phyloP scores from a whole-genome alignment of 1,140 invertebrate species.

The Macrocentrus cingulum region DNA sequence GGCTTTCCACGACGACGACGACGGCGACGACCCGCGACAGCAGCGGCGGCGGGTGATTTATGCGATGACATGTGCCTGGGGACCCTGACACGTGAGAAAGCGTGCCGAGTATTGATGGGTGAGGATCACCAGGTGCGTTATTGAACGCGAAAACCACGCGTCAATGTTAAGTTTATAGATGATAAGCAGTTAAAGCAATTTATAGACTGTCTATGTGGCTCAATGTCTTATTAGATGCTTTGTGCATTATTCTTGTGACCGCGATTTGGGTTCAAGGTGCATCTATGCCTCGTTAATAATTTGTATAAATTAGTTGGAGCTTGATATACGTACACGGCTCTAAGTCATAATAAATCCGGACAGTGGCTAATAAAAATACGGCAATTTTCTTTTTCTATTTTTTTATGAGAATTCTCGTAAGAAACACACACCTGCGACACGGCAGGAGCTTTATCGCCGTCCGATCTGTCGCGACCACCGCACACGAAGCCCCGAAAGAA shows the following conservation, averaged over 20 bases:
- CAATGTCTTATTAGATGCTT: background rate
- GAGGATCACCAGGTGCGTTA: background rate
- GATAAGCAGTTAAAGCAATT: background rate
- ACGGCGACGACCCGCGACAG: too few relatives aligned
- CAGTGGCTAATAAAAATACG: too few relatives aligned
- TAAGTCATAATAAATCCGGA: too few relatives aligned
- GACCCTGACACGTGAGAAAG: constrained; percentile 1
- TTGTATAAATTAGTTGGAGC: background rate
- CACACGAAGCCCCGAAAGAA: background rate
- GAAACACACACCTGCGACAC: background rate
- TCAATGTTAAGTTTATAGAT: constrained; percentile 4
- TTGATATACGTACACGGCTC: background rate
- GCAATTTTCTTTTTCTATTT: background rate
- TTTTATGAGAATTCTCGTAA: too few relatives aligned
- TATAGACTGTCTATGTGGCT: background rate
- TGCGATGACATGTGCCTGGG: background rate
- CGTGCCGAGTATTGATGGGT: background rate
- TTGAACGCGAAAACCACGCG: background rate
- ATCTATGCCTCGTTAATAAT: background rate
- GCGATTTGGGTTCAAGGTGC: background rate
- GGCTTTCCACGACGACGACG: too few relatives aligned
- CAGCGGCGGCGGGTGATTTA: too few relatives aligned
- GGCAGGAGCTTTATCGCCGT: background rate
- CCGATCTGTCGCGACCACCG: too few relatives aligned
- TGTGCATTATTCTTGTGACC: background rate